These are phyloP conservation scores for Urocitellus parryii DNA, from an alignment of 2,113 vertebrate species.

Conservation along the genomic window DNA sequence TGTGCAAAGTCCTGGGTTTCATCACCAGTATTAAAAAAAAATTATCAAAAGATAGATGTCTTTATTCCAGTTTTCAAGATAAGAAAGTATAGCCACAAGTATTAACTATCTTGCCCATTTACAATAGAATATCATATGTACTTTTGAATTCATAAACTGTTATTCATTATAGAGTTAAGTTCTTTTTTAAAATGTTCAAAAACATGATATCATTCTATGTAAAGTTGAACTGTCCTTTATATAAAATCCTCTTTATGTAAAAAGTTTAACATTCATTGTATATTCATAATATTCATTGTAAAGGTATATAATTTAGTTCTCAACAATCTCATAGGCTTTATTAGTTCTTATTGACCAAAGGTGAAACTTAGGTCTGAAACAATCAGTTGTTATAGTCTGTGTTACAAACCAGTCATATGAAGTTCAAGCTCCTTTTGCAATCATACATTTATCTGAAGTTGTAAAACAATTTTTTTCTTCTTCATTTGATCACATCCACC, in stretches of 20 bases:
- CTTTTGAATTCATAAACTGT: background rate
- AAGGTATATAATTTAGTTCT: background rate
- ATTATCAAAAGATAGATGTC: background rate
- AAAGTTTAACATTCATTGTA: background rate
- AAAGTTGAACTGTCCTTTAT: background rate
- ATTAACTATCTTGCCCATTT: background rate
- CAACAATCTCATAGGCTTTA: background rate
- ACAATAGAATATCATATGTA: background rate
- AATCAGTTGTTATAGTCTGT: background rate
- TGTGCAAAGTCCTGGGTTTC: no score
- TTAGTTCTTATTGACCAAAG: background rate
- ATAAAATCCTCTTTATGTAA: background rate
- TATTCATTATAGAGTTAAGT: background rate
- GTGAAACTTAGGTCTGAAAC: background rate
- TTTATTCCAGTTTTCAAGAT: background rate
- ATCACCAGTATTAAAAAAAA: no score
- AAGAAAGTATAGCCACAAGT: background rate
- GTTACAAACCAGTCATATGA: background rate
- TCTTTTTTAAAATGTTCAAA: background rate
- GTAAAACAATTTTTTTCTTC: background rate
- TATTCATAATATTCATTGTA: background rate
- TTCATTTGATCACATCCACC: background rate
- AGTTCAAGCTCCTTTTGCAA: background rate
- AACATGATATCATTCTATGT: background rate
- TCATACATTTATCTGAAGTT: background rate